A percentile compares a stretch with the other conserved stretches of the same genome.
These are phyloP conservation scores for Agriotes lineatus DNA, from an alignment of 2,888 invertebrate genomes.

Conservation along the genomic window DNA sequence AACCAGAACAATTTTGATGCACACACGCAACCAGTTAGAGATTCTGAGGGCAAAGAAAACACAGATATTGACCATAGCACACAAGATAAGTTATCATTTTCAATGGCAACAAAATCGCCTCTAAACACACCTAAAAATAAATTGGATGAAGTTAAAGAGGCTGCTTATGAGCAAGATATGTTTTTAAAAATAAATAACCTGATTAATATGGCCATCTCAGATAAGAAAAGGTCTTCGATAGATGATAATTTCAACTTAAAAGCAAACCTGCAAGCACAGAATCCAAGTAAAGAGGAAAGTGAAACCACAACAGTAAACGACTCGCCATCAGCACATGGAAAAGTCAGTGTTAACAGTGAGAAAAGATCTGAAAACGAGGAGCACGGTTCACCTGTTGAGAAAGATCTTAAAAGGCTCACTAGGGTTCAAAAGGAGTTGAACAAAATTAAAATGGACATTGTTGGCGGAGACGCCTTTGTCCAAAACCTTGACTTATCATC, in stretches of 20 bases:
- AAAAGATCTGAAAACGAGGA: not conserved
- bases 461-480: conserved; percentile 42
- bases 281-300: conserved; percentile 13
- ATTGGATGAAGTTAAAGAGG: too few relatives aligned
- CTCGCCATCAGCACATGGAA: not conserved
- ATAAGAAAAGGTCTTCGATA: too few relatives aligned
- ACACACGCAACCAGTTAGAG: too few relatives aligned
- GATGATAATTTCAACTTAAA: not conserved
- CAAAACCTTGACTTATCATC: conserved; percentile 17
- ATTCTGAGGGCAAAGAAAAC: too few relatives aligned
- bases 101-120: too few relatives aligned
- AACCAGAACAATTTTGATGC: too few relatives aligned
- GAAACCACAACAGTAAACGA: not conserved
- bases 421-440: conserved; percentile 43
- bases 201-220: too few relatives aligned
- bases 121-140: too few relatives aligned
- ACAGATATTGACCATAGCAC: too few relatives aligned
- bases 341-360: not conserved
- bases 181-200: too few relatives aligned
- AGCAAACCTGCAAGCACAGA: not conserved
- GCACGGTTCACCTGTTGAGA: not conserved
- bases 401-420: not conserved
- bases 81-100: too few relatives aligned
- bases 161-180: too few relatives aligned
- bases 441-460: conserved; percentile 47